Conservation (phyloP, 2,888 invertebrate genomes). For the Alcis repandata region DNA sequence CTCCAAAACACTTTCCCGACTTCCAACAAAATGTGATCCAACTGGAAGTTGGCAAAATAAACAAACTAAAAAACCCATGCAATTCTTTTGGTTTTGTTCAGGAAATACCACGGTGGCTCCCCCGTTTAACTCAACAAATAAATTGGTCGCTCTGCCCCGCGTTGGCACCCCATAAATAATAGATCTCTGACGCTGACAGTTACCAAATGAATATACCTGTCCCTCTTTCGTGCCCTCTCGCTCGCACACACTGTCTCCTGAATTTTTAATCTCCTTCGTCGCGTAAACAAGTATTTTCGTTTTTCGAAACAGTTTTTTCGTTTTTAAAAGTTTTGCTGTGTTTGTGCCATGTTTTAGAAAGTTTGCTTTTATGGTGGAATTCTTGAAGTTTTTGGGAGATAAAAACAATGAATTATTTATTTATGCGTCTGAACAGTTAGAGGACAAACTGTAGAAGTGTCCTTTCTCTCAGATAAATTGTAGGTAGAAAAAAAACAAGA, state of each 20-base stretch:
- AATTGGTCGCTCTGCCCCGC: slow-evolving; percentile 10
- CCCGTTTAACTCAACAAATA: background rate
- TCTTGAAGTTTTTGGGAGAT: background rate
- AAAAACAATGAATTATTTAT: background rate
- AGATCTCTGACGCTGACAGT: slow-evolving; percentile 73
- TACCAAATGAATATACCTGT: slow-evolving; percentile 71
- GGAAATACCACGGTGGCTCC: background rate
- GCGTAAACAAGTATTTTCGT: slow-evolving; percentile 45
- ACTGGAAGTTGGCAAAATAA: too few species aligned
- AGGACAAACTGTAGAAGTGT: too few species aligned
- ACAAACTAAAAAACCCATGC: too few species aligned
- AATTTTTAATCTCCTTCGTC: slow-evolving; percentile 61
- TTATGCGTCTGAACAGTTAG: too few species aligned
- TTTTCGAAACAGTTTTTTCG: slow-evolving; percentile 47
- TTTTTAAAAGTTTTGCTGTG: slow-evolving; percentile 46
- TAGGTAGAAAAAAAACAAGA: too few species aligned
- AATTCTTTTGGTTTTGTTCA: background rate
- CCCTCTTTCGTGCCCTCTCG: slow-evolving; percentile 56
- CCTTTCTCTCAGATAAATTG: too few species aligned
- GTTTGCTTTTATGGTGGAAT: slow-evolving; percentile 13
- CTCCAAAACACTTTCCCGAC: too few species aligned
- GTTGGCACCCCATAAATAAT: slow-evolving; percentile 71
- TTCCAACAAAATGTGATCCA: too few species aligned
- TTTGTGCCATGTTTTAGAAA: slow-evolving; percentile 28
- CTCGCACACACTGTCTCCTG: slow-evolving; percentile 46